Evolutionary conservation across 2,888 invertebrate species (phyloP), one percentile per base, ranked within the genome.

Genomic region (Orthosia cruda): DNA sequence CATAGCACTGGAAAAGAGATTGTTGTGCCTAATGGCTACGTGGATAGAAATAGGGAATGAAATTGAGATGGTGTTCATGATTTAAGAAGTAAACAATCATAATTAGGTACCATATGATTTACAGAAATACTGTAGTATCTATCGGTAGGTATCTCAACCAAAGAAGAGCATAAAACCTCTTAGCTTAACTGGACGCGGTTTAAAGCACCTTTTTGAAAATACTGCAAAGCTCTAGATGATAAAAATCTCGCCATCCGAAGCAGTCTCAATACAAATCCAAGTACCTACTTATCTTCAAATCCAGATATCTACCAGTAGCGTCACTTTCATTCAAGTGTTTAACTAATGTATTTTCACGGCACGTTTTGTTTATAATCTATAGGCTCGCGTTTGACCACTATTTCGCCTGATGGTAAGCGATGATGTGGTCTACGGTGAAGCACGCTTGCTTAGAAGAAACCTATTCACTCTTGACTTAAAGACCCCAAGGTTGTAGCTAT

Each of bases 181-280:
- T 50, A 26, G n/a, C 67, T 68, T 47, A 32, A 12, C 59, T 66
- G 50, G 23, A 13, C 40, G 47, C n/a, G 18, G 58, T 59, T 26
- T 74, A 58, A 84, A 77, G 69, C 64, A 67, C 58, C 50, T 52
- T 64, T 47, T 71, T 67, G n/a, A 67, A 63, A 66, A 62, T 61
- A 65, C 63, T 52, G 50, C 40, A 49, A 49, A 67, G 61, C 32
- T 50, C 55, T 20, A 55, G 4, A 49, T 9, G 13, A 47, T 58
- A 23, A 63, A 65, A 74, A 71, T 67, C 15, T 63, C 20, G 45
- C 16, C 5, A 5, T n/a, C 16, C 23, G 26, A 50, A 54, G 57
- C 49, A 63, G 57, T 70, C 40, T 72, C 32, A 40, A 63, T 77
- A 57, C 52, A 57, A 71, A 54, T 57, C 32, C 68, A 49, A 50